Percentiles rank a stretch among this genome's conserved stretches.
These are phyloP conservation scores for Nebria brevicollis DNA, from an alignment of 2,888 invertebrate genomes.

Conservation along the genomic window DNA sequence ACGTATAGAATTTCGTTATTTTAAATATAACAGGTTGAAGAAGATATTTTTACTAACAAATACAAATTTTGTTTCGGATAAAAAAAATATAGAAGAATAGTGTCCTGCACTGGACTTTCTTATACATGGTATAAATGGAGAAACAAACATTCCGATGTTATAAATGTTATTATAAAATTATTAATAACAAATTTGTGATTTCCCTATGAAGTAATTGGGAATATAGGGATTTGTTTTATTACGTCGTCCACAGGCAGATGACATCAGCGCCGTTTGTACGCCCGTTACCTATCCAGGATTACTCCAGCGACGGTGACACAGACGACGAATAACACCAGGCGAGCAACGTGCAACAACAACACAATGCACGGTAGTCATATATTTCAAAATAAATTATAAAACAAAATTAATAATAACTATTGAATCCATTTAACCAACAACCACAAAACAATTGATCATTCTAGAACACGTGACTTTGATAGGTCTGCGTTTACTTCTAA, in stretches of 20 bases:
- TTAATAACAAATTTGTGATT: no score
- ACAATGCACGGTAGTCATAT: constrained; percentile 46
- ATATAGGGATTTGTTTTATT: not conserved
- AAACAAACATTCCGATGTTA: no score
- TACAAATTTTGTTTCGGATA: constrained; percentile 3
- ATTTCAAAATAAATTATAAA: not conserved
- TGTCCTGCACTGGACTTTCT: no score
- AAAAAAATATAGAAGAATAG: no score
- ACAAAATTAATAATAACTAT: not conserved
- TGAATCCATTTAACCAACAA: not conserved
- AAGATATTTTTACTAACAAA: no score
- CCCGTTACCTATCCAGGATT: constrained; percentile 73
- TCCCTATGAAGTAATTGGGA: no score
- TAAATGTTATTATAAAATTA: no score
- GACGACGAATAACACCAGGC: constrained; percentile 82
- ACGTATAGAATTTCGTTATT: no score
- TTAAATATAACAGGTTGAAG: no score
- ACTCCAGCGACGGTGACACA: constrained; percentile 90
- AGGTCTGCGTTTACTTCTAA: not conserved
- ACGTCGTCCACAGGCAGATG: constrained; percentile 71
- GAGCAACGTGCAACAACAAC: constrained; percentile 49
- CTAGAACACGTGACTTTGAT: not conserved
- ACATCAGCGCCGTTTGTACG: constrained; percentile 75
- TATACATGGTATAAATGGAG: no score
- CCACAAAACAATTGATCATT: not conserved